Conservation (phyloP, 1,140 invertebrate species). For the Hetaerina americana region DNA sequence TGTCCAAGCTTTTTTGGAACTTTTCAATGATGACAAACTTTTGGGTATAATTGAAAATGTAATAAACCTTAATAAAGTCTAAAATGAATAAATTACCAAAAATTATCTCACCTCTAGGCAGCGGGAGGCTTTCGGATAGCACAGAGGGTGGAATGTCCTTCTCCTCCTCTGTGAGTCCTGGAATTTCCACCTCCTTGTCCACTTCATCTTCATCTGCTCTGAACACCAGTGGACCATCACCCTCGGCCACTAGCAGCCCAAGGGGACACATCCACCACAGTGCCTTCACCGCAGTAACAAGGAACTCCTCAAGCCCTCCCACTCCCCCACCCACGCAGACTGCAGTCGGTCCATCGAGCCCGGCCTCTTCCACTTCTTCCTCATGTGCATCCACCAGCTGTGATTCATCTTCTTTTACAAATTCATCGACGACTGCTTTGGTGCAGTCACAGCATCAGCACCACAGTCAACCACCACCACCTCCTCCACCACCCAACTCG, state of each 20-base stretch:
- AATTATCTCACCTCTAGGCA: no score
- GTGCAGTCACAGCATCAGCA: no score
- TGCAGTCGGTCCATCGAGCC: background rate
- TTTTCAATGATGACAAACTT: no score
- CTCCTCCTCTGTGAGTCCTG: background rate
- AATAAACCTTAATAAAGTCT: no score
- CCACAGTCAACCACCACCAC: no score
- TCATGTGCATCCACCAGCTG: background rate
- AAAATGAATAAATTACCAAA: no score
- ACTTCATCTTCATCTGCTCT: no score
- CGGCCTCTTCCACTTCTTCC: background rate
- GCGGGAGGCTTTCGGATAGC: background rate
- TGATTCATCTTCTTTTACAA: background rate
- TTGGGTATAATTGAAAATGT: no score
- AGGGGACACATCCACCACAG: background rate
- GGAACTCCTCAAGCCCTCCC: background rate
- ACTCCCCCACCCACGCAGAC: background rate
- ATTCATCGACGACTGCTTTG: no score
- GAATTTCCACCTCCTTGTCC: background rate
- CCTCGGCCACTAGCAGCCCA: background rate
- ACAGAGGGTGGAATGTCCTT: background rate
- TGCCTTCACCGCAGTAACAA: background rate
- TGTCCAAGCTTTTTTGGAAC: no score
- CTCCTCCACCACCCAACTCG: background rate
- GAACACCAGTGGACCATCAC: background rate